Evolutionary conservation across 2,113 vertebrate genomes (phyloP).

Genomic region (Tinamus guttatus): DNA sequence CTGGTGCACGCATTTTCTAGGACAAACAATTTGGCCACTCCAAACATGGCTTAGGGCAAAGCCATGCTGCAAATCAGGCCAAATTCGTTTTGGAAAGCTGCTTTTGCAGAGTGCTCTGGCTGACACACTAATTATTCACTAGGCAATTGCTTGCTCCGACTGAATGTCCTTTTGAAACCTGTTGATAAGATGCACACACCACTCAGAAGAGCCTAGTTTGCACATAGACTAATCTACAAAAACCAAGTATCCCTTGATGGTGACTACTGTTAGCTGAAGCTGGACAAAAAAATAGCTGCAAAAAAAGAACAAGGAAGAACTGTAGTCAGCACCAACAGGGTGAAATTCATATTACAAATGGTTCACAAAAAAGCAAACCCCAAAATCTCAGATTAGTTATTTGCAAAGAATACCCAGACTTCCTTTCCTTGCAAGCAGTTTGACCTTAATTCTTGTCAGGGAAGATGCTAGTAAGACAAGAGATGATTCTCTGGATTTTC

Average conservation of each 20-base stretch:
- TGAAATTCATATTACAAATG: not conserved
- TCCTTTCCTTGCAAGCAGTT: not conserved
- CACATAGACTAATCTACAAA: not conserved
- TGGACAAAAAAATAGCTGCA: not conserved
- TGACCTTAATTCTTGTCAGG: not conserved
- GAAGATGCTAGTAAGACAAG: not conserved
- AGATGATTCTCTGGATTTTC: not conserved
- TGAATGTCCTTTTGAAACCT: slow-evolving; percentile 37
- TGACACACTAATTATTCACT: not conserved
- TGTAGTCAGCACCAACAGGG: not conserved
- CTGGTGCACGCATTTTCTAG: not conserved
- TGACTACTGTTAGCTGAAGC: not conserved
- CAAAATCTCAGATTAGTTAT: not conserved
- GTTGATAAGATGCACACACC: not conserved
- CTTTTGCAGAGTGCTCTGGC: slow-evolving; percentile 43
- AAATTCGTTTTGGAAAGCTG: slow-evolving; percentile 49
- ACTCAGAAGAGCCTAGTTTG: not conserved
- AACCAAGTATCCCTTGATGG: not conserved
- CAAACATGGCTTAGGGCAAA: slow-evolving; percentile 2
- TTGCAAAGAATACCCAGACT: not conserved
- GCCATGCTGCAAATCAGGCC: not conserved
- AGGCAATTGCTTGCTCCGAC: not conserved
- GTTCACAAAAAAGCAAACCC: not conserved
- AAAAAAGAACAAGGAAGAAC: not conserved
- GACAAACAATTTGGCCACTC: not conserved